Evolutionary conservation across 2,888 invertebrate genomes (phyloP).

Genomic region (Onthophagus sagittarius): DNA sequence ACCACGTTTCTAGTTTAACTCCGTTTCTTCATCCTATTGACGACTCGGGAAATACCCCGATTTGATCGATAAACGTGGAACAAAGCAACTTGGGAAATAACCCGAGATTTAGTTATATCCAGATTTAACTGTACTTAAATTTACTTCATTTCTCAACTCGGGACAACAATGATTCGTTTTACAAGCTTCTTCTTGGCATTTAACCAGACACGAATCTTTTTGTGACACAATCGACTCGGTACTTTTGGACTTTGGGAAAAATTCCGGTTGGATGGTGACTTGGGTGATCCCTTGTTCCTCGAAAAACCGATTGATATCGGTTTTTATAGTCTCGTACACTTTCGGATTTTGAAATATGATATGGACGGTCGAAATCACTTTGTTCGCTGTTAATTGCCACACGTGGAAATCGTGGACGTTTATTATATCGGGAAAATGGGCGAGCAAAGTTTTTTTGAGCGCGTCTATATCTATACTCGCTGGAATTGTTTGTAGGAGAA

Average conservation of each 20-base stretch:
- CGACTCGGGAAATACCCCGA: no score
- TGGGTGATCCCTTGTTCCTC: constrained; percentile 76
- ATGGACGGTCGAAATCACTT: constrained; percentile 81
- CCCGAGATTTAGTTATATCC: no score
- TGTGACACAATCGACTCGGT: constrained; percentile 34
- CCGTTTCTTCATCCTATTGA: no score
- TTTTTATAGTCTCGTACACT: constrained; percentile 56
- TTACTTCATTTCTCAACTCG: not conserved
- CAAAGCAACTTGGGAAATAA: no score
- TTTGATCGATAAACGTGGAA: no score
- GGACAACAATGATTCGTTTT: constrained; percentile 49
- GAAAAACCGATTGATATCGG: constrained; percentile 70
- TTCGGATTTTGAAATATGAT: constrained; percentile 67
- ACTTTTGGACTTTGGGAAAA: constrained; percentile 46
- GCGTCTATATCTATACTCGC: constrained; percentile 76
- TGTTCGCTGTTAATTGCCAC: constrained; percentile 78
- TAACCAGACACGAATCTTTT: constrained; percentile 45
- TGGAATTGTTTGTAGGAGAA: constrained; percentile 89
- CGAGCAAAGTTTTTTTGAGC: constrained; percentile 60
- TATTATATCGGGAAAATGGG: constrained; percentile 65
- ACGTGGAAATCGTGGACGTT: constrained; percentile 86
- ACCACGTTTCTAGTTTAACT: no score
- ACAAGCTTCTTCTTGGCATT: constrained; percentile 47
- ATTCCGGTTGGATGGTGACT: constrained; percentile 87
- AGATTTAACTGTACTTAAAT: not conserved